Percentiles rank a stretch among this genome's conserved stretches.
Conservation (phyloP, 2,113 vertebrate species). For the Pomatorhinus ruficollis region DNA sequence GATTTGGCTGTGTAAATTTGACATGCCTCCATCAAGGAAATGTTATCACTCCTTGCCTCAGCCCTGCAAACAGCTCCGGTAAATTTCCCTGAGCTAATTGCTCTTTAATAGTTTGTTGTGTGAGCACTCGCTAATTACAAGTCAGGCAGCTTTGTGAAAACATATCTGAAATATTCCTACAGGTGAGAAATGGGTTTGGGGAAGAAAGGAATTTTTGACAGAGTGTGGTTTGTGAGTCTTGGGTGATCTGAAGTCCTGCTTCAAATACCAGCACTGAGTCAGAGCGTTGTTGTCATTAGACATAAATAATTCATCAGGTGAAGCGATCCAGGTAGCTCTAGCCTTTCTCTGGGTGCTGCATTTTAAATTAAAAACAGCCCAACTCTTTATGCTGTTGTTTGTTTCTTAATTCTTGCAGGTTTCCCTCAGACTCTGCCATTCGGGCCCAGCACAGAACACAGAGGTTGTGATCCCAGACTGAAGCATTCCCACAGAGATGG, state of each 20-base stretch:
- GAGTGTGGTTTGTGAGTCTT: neutral
- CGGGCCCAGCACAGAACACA: too few species aligned
- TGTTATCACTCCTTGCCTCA: neutral
- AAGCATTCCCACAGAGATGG: neutral
- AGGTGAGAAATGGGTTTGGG: neutral
- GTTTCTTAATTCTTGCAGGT: neutral
- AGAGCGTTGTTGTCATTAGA: neutral
- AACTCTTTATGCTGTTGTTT: neutral
- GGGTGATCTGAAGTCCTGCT: neutral
- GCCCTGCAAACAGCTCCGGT: neutral
- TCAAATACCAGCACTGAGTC: neutral
- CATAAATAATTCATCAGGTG: neutral
- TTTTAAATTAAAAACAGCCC: neutral
- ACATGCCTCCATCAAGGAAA: neutral
- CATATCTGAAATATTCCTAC: neutral
- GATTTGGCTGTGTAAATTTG: neutral
- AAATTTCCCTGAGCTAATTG: constrained; percentile 23
- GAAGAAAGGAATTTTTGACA: neutral
- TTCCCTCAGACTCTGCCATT: neutral
- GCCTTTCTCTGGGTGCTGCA: neutral
- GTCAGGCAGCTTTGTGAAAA: neutral
- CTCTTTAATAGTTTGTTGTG: constrained; percentile 30
- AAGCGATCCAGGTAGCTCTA: neutral
- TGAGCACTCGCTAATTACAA: neutral
- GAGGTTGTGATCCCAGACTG: neutral